These are phyloP conservation scores for Platycheirus rosarum DNA, from an alignment of 2,888 invertebrate species.

Conservation along the genomic window DNA sequence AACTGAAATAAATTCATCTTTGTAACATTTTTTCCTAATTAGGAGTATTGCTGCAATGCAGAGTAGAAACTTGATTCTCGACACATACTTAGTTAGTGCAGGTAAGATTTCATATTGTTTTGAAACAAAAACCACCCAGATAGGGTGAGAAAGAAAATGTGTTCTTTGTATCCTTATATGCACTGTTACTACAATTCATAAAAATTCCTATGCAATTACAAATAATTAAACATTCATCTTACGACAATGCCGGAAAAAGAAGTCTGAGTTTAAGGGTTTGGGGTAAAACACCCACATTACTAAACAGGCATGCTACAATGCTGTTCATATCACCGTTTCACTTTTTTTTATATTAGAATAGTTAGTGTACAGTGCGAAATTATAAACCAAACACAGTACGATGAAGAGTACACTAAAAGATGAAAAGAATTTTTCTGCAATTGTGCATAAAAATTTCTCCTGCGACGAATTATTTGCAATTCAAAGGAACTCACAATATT, in stretches of 20 bases:
- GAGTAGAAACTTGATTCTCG: no score
- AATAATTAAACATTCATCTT: constrained; percentile 74
- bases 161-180: constrained; percentile 70
- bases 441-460: constrained; percentile 74
- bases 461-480: constrained; percentile 74
- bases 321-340: constrained; percentile 36
- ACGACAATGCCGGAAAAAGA: constrained; percentile 56
- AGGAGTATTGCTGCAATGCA: no score
- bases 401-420: constrained; percentile 67
- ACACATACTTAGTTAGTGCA: no score
- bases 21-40: no score
- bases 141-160: constrained; percentile 45
- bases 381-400: constrained; percentile 73
- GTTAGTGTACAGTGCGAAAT: constrained; percentile 65
- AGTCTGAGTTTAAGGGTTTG: constrained; percentile 12
- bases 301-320: constrained; percentile 71
- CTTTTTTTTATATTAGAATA: constrained; percentile 22
- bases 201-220: constrained; percentile 74
- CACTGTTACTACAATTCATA: constrained; percentile 72
- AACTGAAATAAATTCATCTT: no score
- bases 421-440: constrained; percentile 73
- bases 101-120: no score
- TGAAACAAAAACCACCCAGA: no score
- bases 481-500: constrained; percentile 72
- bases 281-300: constrained; percentile 59